Evolutionary conservation across 2,797 vertebrate genomes (phyloP).

Genomic region (Simalia tracyae): DNA sequence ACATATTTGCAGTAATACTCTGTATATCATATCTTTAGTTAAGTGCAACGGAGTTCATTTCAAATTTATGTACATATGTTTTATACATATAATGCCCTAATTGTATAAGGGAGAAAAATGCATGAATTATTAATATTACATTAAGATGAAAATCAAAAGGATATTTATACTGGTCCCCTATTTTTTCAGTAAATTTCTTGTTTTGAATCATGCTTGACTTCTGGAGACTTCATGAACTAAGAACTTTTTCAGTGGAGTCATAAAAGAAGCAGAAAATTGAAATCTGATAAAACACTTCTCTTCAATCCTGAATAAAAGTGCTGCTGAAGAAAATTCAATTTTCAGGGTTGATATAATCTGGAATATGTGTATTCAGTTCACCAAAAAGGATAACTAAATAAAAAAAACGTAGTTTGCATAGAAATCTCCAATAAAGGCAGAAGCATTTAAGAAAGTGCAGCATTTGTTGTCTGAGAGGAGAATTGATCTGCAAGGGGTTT

Average conservation of each 20-base stretch:
- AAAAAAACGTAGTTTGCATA: background rate
- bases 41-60: background rate
- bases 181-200: background rate
- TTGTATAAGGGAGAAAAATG: background rate
- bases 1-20: background rate
- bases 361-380: background rate
- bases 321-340: background rate
- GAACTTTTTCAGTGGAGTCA: background rate
- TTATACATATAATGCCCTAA: background rate
- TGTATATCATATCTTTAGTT: background rate
- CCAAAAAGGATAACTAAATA: background rate
- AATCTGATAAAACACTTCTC: background rate
- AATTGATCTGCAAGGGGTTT: too few species aligned
- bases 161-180: background rate
- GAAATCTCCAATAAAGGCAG: background rate
- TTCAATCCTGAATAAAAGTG: background rate
- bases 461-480: too few species aligned
- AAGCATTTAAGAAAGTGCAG: background rate
- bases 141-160: background rate
- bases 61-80: background rate
- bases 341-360: background rate
- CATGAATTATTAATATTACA: background rate
- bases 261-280: background rate
- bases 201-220: too few species aligned
- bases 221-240: background rate